Percentiles rank a stretch among this genome's conserved stretches.
Evolutionary conservation across 2,888 invertebrate genomes (phyloP).

Genomic region (Pteria penguin): DNA sequence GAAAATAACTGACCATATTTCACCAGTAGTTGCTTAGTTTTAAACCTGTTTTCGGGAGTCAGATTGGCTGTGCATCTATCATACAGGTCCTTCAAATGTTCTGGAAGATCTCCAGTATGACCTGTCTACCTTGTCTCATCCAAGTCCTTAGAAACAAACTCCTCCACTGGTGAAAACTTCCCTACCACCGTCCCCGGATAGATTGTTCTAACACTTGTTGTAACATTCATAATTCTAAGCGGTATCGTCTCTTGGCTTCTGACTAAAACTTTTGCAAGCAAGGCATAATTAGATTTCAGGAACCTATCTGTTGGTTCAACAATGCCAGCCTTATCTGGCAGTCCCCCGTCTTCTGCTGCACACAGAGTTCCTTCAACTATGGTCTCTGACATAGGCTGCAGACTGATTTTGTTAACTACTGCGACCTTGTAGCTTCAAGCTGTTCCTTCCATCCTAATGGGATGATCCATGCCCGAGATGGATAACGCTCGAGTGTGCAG

Average conservation of each 20-base stretch:
- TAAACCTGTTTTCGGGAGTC: neutral
- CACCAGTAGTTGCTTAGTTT: conserved; percentile 1
- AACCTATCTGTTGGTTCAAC: conserved; percentile 33
- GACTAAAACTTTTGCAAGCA: conserved; percentile 44
- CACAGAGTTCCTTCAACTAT: conserved; percentile 12
- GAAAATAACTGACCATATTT: conserved; percentile 33
- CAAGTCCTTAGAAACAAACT: neutral
- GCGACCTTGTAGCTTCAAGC: conserved; percentile 24
- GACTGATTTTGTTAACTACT: neutral
- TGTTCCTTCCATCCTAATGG: neutral
- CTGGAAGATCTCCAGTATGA: neutral
- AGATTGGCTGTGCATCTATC: neutral
- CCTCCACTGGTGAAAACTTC: conserved; percentile 1
- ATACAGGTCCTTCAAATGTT: conserved; percentile 19
- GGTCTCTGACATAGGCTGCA: conserved; percentile 33
- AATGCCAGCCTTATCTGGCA: neutral
- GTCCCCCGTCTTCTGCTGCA: neutral
- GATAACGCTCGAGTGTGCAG: no score
- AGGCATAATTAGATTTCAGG: conserved; percentile 12
- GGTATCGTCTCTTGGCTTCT: conserved; percentile 30
- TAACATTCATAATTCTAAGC: conserved; percentile 43
- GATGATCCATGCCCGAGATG: no score
- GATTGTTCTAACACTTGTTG: conserved; percentile 32
- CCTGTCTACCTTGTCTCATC: neutral
- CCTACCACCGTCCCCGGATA: conserved; percentile 39